These are phyloP conservation scores for Xestia xanthographa DNA, from an alignment of 2,888 invertebrate species.

Conservation along the genomic window DNA sequence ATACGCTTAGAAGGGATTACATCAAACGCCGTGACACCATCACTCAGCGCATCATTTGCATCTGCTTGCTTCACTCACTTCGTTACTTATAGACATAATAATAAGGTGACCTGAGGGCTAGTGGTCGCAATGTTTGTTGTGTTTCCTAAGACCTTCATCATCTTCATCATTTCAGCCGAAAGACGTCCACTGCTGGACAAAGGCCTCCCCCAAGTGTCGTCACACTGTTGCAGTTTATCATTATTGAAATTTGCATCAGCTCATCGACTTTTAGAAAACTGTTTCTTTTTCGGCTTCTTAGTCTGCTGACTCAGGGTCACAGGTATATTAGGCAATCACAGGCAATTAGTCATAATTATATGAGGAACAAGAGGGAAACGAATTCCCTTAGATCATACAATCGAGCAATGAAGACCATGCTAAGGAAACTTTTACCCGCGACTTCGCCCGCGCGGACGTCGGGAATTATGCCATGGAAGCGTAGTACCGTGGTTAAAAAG, in stretches of 20 bases:
- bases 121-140: neutral
- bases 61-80: conserved; percentile 36
- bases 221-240: neutral
- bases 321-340: no score
- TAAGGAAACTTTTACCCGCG: neutral
- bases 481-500: no score
- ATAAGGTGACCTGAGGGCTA: neutral
- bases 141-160: no score
- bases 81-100: conserved; percentile 41
- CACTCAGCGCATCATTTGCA: conserved; percentile 39
- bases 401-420: neutral
- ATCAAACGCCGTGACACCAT: conserved; percentile 58
- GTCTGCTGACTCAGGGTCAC: no score
- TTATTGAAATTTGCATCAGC: neutral
- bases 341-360: neutral
- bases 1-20: conserved; percentile 36
- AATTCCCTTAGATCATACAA: neutral
- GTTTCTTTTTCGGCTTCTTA: neutral
- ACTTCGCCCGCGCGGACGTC: no score
- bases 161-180: no score
- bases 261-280: neutral
- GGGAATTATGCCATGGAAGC: no score
- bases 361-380: neutral
- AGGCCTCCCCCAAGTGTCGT: no score
- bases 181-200: no score